Percentiles rank a stretch among this genome's conserved stretches.
Evolutionary conservation across 2,113 vertebrate genomes (phyloP).

Genomic region (Zootoca vivipara): DNA sequence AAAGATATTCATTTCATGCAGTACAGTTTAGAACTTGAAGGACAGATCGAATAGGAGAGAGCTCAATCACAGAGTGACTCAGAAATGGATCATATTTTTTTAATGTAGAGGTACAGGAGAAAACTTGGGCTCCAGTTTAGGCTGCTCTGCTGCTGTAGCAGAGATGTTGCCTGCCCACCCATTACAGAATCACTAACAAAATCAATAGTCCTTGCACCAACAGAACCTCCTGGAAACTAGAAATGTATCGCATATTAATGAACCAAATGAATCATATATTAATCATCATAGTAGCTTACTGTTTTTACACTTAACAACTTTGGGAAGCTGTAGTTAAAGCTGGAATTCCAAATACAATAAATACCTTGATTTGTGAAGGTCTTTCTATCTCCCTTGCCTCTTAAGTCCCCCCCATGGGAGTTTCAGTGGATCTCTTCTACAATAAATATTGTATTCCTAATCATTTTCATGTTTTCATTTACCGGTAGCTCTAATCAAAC

Average conservation of each 20-base stretch:
- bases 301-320: neutral
- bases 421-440: neutral
- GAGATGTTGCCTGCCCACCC: neutral
- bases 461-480: too few species aligned
- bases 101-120: too few species aligned
- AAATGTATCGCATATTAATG: neutral
- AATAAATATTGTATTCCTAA: neutral
- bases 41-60: too few species aligned
- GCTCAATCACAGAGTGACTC: too few species aligned
- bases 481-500: neutral
- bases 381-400: neutral
- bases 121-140: too few species aligned
- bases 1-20: too few species aligned
- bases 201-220: neutral
- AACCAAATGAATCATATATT: neutral
- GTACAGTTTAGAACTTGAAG: too few species aligned
- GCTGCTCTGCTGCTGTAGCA: too few species aligned
- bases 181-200: neutral
- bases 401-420: neutral
- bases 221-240: neutral
- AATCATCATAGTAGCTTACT: neutral
- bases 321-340: neutral
- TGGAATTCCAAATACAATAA: neutral
- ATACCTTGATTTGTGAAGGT: neutral
- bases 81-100: too few species aligned